Base-by-base conservation (phyloP, 2,113 vertebrate genomes). In the Etia nguti region DNA sequence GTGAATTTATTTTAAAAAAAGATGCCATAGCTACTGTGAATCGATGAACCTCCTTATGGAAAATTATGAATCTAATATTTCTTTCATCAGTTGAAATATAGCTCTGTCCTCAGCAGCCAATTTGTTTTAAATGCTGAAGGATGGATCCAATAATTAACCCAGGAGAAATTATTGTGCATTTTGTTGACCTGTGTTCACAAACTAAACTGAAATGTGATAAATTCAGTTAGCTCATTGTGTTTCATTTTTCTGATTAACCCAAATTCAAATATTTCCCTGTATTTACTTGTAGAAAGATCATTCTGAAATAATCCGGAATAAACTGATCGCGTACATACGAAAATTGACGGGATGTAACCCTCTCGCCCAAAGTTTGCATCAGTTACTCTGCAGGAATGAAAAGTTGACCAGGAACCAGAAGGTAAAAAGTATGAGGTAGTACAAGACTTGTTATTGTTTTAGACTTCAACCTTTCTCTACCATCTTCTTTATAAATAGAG, bases 311-410 rank as follows among this genome's bases (percentile, higher is more conserved):
- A 12, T 0, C 11, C 0, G 54, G 26, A 88, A 85, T 31, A 86
- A 87, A 43, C 80, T 95, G 55, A 80, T 94, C 0, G 85, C 89
- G 0, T 92, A 87, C 79, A 83, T 95, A 82, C 73, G 94, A 10
- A 81, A 90, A 38, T 89, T 96, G 59, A 95, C 90, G 36, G 93
- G 90, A 81, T 95, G 94, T 36, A 87, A 92, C 77, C 83, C 94
- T 12, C 87, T 96, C 3, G 8, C 92, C 20, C 95, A 95, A 86
- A 91, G 89, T 81, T 87, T 96, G 91, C 65, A 87, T 87, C 94
- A 95, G 65, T 38, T 92, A 12, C 13, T 95, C 41, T 57, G 82
- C 73, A 93, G 73, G 56, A 94, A 93, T 79, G 86, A 86, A 68
- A 41, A 0, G 3, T 10, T 86, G 1, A 92, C 91, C 52, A 86